Base-by-base conservation (phyloP, 2,797 vertebrate genomes). In the Galagoides demidoff region DNA sequence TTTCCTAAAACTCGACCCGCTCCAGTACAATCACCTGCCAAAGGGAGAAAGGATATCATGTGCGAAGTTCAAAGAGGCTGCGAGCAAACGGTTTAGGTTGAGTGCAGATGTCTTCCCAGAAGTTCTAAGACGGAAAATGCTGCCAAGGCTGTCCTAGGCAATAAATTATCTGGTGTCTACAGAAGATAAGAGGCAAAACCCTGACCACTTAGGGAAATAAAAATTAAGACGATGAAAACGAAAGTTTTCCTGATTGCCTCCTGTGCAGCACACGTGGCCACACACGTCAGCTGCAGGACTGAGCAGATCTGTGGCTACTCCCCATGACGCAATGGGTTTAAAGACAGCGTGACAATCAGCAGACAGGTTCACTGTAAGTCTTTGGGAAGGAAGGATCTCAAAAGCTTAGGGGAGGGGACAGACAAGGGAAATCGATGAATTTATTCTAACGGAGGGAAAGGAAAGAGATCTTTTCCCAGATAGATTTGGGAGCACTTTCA, bases 11-110 rank as follows among this genome's bases (percentile, higher is more conserved):
- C 61, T 27, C 14, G 0, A 55, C 61, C 59, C 25, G 37, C 49
- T 78, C 83, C 89, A 77, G 43, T 7, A 10, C 3, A 57, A 87
- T 49, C 85, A 59, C 78, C 92, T 82, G 95, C 86, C 89, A 85
- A 88, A 79, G 43, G 68, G 52, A 74, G 64, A 70, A n/a, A 55
- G 64, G 74, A 55, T 2, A 52, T 64, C 74, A 37, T 10, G 64
- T 31, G 70, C 70, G 29, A 76, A 93, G 85, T 95, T 97, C 95
- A 96, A 96, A 96, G 95, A 66, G 57, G 74, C 95, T 57, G 37
- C 1, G 2, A 79, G 85, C 82, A 55, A 94, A 77, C 3, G 68
- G 90, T 92, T 92, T 71, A 57, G 93, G 97, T 57, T 52, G 92
- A 82, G 8, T 29, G 73, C 82, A 61, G 90, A 87, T 82, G 87